Percentiles rank a stretch among this genome's conserved stretches.
Conservation (phyloP, 2,113 vertebrate genomes). For the Aldabrachelys gigantea region DNA sequence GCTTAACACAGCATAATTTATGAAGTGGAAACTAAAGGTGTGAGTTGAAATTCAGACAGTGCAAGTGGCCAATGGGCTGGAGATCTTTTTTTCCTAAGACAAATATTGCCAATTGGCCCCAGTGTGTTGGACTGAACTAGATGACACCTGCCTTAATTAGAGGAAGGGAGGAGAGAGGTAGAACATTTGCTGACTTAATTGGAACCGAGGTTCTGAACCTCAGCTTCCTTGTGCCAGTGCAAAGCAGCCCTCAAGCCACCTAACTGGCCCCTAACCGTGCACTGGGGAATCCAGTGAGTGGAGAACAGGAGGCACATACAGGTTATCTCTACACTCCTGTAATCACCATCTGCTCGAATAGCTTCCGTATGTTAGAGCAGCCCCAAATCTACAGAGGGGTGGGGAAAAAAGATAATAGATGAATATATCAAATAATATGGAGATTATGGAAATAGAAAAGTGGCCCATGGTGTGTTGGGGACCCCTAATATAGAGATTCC, state of each 20-base stretch:
- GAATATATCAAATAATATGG: neutral
- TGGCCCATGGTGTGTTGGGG: neutral
- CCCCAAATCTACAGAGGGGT: neutral
- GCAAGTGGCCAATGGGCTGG: conserved; percentile 57
- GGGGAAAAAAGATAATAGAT: neutral
- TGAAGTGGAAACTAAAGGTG: neutral
- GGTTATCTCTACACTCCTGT: rapidly evolving
- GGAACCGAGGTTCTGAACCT: neutral
- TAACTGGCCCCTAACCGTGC: neutral
- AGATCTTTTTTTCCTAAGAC: conserved; percentile 12
- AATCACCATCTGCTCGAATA: neutral
- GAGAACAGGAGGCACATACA: neutral
- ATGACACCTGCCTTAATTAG: neutral
- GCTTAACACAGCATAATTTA: conserved; percentile 3
- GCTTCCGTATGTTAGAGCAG: rapidly evolving
- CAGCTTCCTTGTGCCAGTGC: neutral
- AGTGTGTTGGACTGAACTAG: neutral
- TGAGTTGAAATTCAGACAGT: conserved; percentile 34
- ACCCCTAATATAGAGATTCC: neutral
- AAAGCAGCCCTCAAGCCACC: neutral
- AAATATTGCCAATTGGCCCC: neutral
- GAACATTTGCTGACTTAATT: neutral
- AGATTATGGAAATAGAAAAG: neutral
- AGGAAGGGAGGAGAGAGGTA: neutral
- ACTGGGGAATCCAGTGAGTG: neutral